Percentiles rank a stretch among this genome's conserved stretches.
Conservation (phyloP, 2,888 invertebrate species). For the Eristalis tenax region DNA sequence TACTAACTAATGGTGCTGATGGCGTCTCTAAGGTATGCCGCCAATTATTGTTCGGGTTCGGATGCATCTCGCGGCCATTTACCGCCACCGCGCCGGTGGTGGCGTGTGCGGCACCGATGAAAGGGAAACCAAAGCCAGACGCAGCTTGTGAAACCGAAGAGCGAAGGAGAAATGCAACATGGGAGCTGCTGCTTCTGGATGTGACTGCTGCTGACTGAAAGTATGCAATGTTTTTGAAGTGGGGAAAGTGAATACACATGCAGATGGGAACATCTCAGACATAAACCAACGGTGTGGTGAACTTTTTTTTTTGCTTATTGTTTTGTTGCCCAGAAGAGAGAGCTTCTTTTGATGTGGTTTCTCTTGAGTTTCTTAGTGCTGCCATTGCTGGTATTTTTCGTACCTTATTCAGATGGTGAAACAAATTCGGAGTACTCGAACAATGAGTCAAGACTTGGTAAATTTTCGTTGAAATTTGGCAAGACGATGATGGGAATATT, state of each 20-base stretch:
- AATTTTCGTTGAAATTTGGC: no score
- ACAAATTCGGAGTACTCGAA: no score
- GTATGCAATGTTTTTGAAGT: constrained; percentile 40
- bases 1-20: constrained; percentile 63
- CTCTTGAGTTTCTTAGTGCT: not conserved
- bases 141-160: not conserved
- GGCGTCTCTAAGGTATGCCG: constrained; percentile 47
- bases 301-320: not conserved
- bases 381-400: not conserved
- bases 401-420: no score
- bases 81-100: not conserved
- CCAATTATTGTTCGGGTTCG: constrained; percentile 57
- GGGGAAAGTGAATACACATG: not conserved
- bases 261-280: constrained; percentile 20
- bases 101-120: constrained; percentile 35
- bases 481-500: no score
- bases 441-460: no score
- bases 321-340: not conserved
- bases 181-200: not conserved
- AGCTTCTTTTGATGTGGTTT: not conserved
- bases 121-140: constrained; percentile 22
- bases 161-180: not conserved
- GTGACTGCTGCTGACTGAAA: not conserved
- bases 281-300: constrained; percentile 16
- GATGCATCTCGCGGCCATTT: constrained; percentile 32